Percentiles rank a stretch among this genome's conserved stretches.
These are phyloP conservation scores for Hermetia illucens DNA, from an alignment of 1,140 invertebrate species.

Conservation along the genomic window DNA sequence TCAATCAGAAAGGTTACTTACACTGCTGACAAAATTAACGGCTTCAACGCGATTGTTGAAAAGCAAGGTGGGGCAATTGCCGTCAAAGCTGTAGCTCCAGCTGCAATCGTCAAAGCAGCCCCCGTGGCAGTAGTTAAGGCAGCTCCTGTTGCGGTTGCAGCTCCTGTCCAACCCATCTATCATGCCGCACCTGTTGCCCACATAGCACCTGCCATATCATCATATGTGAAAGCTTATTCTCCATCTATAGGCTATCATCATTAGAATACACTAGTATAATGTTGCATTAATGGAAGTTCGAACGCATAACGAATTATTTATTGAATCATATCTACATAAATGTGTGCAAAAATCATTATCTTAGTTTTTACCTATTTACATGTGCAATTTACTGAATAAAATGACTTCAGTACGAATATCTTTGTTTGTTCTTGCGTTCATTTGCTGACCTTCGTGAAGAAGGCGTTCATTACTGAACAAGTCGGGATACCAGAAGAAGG, in stretches of 20 bases:
- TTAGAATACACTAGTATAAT: no score
- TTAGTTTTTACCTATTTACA: neutral
- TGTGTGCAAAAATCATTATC: neutral
- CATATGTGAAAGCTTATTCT: slow-evolving; percentile 7
- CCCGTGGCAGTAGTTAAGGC: slow-evolving; percentile 14
- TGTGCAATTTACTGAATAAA: slow-evolving; percentile 29
- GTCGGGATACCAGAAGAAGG: no score
- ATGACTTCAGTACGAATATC: slow-evolving; percentile 27
- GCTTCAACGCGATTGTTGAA: slow-evolving; percentile 45
- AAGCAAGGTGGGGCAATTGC: slow-evolving; percentile 32
- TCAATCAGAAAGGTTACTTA: slow-evolving; percentile 44
- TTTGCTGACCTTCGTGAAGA: slow-evolving; percentile 1
- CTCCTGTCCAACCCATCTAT: neutral
- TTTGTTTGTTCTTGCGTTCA: neutral
- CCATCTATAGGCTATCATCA: slow-evolving; percentile 9
- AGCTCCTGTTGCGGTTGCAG: slow-evolving; percentile 16
- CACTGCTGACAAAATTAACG: slow-evolving; percentile 40
- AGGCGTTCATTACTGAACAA: slow-evolving; percentile 12
- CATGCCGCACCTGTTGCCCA: slow-evolving; percentile 3
- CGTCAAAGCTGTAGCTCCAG: slow-evolving; percentile 20
- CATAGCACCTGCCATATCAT: slow-evolving; percentile 4
- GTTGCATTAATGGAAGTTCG: slow-evolving; percentile 2
- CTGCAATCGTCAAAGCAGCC: slow-evolving; percentile 24
- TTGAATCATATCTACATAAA: neutral
- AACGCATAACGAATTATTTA: slow-evolving; percentile 4